Base-by-base conservation (phyloP, 2,888 invertebrate genomes). In the Clostera curtula region DNA sequence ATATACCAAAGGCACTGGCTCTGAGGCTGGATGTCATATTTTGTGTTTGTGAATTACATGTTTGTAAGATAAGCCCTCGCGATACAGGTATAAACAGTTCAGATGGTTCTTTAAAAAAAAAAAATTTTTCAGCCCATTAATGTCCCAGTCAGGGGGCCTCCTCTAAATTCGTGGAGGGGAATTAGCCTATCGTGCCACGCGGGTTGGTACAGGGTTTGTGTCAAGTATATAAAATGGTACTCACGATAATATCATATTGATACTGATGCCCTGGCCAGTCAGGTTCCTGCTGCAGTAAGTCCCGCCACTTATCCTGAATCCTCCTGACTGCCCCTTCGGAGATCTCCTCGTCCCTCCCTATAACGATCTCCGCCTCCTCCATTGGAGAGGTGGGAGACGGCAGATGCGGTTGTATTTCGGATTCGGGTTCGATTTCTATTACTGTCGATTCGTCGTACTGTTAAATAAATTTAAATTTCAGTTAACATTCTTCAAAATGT, bases 231-330 rank as follows among this genome's bases (percentile, higher is more conserved):
- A 25, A 24, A 14, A 1, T 11, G 8, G 4, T 13, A 80, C 88
- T 76, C 63, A 93, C 94, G 69, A 94, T 89, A 62, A 95, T 90
- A 60, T 93, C 91, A 36, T 88, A 90, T 29, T 91, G 89, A 11
- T 70, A 57, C 37, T 69, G 66, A 32, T 80, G 72, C 1, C 79
- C 82, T 0, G 84, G 82, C 80, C 84, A 82, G 37, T 84, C 84
- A 0, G 60, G 56, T 30, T 84, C 83, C 0, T 86, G 82, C 3
- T 87, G 87, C 49, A 95, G 82, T 31, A 90, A 87, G 59, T 90
- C 90, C 64, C 89, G 88, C 89, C 92, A 91, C 63, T 91, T 91
- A 29, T 91, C 89, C 68, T 89, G 88, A 27, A 93, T 90, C n/a
- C 90, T 85, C 19, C 88, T 80, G 34, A 89, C 88, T 31, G 89